These are phyloP conservation scores for Zygothrica quintamaculata DNA, from an alignment of 2,888 invertebrate genomes.

Conservation along the genomic window DNA sequence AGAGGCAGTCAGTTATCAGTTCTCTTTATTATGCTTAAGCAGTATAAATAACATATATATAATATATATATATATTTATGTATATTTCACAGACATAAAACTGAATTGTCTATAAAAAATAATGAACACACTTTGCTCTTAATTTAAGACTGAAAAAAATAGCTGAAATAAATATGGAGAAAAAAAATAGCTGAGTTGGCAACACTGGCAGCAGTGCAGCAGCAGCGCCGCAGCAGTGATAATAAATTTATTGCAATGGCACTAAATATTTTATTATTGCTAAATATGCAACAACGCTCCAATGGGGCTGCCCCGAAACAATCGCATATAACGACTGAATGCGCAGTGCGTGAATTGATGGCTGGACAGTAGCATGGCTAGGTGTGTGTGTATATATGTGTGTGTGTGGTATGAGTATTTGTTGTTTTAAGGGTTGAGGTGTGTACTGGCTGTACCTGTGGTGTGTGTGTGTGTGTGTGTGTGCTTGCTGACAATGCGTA, in stretches of 20 bases:
- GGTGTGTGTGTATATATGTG: conserved; percentile 4
- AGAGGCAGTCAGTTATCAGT: too few relatives aligned
- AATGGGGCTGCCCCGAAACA: conserved; percentile 64
- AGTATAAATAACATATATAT: too few relatives aligned
- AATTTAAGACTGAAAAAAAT: too few relatives aligned
- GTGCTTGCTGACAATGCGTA: conserved; percentile 74
- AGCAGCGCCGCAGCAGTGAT: conserved; percentile 49
- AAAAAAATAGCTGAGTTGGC: background rate
- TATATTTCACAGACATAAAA: too few relatives aligned
- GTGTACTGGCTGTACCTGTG: conserved; percentile 49
- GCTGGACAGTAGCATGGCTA: conserved; percentile 12
- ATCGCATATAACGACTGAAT: conserved; percentile 70
- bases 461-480: too few relatives aligned
- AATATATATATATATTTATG: too few relatives aligned
- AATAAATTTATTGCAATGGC: conserved; percentile 75
- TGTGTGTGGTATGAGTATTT: conserved; percentile 2
- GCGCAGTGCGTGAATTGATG: conserved; percentile 55
- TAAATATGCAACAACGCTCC: conserved; percentile 77
- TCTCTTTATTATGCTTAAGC: too few relatives aligned
- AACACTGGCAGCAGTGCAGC: too few relatives aligned
- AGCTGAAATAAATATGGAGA: too few relatives aligned
- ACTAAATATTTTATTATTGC: conserved; percentile 79
- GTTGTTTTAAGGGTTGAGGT: background rate
- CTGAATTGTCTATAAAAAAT: too few relatives aligned
- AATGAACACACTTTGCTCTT: too few relatives aligned